Percentiles rank a stretch among this genome's conserved stretches.
Conservation (phyloP, 2,888 invertebrate species). For the Resseliella maxima region DNA sequence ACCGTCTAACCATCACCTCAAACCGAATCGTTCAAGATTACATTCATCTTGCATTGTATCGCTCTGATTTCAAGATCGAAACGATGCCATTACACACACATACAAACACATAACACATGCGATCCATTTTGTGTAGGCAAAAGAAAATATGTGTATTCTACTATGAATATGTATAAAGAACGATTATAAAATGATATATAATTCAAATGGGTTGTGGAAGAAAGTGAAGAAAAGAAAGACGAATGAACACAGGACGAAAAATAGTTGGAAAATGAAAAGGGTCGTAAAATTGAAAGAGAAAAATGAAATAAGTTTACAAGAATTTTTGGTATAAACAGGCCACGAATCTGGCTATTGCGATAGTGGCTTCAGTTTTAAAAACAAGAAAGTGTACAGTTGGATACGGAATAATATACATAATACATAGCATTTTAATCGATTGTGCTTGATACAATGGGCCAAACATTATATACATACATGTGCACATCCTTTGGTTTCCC, state of each 20-base stretch:
- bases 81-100: not conserved
- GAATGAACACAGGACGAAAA: not conserved
- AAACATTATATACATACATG: not conserved
- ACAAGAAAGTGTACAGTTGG: not conserved
- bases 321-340: not conserved
- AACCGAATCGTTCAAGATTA: not conserved
- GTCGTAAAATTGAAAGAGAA: too few species aligned
- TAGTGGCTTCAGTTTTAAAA: too few species aligned
- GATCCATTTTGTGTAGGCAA: not conserved
- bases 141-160: not conserved
- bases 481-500: not conserved
- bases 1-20: not conserved
- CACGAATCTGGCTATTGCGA: too few species aligned
- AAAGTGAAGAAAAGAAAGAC: not conserved
- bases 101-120: not conserved
- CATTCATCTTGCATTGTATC: not conserved
- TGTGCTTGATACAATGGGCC: not conserved
- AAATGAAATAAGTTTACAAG: too few species aligned
- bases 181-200: not conserved
- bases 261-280: too few species aligned
- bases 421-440: constrained; percentile 5
- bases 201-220: too few species aligned
- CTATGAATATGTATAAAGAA: not conserved
- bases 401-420: not conserved
- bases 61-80: not conserved